Base-by-base conservation (phyloP, 2,888 invertebrate species). In the Aplocera efformata region DNA sequence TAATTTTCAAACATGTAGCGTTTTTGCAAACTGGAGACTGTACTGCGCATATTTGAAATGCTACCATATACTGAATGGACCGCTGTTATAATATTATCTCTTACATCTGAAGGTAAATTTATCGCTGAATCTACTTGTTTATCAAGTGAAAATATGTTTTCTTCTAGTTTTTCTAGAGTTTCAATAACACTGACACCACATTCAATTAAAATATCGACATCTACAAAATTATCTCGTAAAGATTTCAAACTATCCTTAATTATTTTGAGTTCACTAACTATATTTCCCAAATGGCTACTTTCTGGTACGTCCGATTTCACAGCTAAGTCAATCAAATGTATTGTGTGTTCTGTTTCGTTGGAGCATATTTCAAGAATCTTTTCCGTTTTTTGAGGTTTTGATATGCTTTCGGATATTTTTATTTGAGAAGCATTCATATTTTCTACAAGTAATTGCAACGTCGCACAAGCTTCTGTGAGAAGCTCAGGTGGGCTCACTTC, bases 21-120 rank as follows among this genome's bases (percentile, higher is more conserved):
- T 56, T 83, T 86, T 63, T 81, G 84, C 47, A 86, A 68, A 50
- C 79, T 82, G 8, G 80, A 72, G 32, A 90, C 72, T n/a, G 88
- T 80, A 48, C 89, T 79, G 32, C 90, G 81, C 73, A 90, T 89
- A 38, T 88, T 81, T 34, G 88, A 88, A 53, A 90, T 88, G 49
- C 83, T 86, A 6, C 81, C 73, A 53, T 89, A 90, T 23, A 90
- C 71, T 23, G 89, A 88, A 63, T 88, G 80, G 13, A 90, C 69
- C 22, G 89, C 86, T 45, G 76, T 75, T 7, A 88, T 60, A 39
- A 91, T 75, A 37, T 56, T 69, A 25, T 85, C 79, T 53, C 74
- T 72, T 5, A 73, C 66, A 11, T 68, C 60, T 2, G 56, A 27
- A 3, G 71, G 59, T 22, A 84, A 45, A 28, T 45, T 58, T 5